phyloP scores from a whole-genome alignment of 2,888 invertebrate species.

The Dromius quadrimaculatus region DNA sequence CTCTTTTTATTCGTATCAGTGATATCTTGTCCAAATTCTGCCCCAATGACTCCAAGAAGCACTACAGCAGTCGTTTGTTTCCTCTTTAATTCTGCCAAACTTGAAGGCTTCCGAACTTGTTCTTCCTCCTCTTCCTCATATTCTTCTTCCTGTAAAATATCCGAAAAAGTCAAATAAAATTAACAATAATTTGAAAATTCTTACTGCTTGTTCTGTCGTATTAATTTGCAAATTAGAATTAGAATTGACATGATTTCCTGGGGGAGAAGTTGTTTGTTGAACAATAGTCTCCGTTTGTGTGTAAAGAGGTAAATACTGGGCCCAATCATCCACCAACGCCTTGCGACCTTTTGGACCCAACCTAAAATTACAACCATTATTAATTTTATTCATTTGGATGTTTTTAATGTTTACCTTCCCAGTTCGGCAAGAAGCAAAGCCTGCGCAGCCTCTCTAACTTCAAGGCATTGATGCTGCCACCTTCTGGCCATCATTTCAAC shows the following conservation, averaged over 20 bases:
- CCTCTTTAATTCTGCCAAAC: conserved; percentile 86
- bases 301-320: conserved; percentile 92
- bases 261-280: conserved; percentile 73
- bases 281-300: conserved; percentile 84
- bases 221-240: conserved; percentile 54
- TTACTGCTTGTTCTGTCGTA: conserved; percentile 59
- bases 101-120: conserved; percentile 86
- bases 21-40: conserved; percentile 98
- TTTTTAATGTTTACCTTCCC: conserved; percentile 71
- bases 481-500: conserved; percentile 97
- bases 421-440: conserved; percentile 94
- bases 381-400: neutral
- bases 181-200: conserved; percentile 55
- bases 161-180: neutral
- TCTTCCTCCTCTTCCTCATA: conserved; percentile 90
- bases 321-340: conserved; percentile 94
- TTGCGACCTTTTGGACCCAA: conserved; percentile 93
- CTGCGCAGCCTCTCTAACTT: conserved; percentile 97
- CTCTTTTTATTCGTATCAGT: conserved; percentile 73
- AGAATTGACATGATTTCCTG: conserved; percentile 65
- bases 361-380: conserved; percentile 62
- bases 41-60: conserved; percentile 95
- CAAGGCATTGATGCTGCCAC: conserved; percentile 99
- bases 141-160: conserved; percentile 77
- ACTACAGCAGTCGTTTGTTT: conserved; percentile 99